Conservation (phyloP, 2,113 vertebrate genomes). For the Oreotrochilus melanogaster region DNA sequence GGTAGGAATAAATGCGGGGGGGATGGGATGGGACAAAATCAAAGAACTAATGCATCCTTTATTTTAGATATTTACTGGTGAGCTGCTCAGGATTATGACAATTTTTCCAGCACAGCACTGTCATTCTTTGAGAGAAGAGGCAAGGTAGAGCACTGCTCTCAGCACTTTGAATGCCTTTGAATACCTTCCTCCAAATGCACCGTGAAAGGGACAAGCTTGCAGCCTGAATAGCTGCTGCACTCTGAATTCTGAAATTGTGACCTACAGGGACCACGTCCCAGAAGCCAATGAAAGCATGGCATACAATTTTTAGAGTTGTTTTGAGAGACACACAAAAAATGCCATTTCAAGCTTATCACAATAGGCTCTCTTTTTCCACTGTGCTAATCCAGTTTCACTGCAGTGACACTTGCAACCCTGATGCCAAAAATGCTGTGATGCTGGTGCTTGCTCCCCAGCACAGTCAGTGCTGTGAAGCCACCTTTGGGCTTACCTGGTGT, state of each 20-base stretch:
- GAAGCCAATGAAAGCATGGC: background rate
- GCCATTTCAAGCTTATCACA: background rate
- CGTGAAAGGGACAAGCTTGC: background rate
- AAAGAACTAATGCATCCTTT: background rate
- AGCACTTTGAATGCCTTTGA: background rate
- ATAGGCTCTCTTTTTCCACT: background rate
- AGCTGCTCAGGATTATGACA: background rate
- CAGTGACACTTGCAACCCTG: background rate
- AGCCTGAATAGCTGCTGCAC: background rate
- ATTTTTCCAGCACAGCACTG: background rate
- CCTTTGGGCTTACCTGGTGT: background rate
- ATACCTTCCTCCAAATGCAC: background rate
- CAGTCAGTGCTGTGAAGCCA: background rate
- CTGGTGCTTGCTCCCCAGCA: background rate
- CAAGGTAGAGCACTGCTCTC: background rate
- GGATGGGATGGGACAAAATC: background rate
- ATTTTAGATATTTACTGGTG: background rate
- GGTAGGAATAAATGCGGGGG: background rate
- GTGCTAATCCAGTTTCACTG: background rate
- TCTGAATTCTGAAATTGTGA: background rate
- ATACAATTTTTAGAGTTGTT: background rate
- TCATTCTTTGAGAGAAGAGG: background rate
- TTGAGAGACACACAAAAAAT: background rate
- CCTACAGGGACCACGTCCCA: background rate
- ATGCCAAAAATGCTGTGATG: background rate